phyloP scores from a whole-genome alignment of 2,113 vertebrate species.

The Ptilorrhoa leucosticta region DNA sequence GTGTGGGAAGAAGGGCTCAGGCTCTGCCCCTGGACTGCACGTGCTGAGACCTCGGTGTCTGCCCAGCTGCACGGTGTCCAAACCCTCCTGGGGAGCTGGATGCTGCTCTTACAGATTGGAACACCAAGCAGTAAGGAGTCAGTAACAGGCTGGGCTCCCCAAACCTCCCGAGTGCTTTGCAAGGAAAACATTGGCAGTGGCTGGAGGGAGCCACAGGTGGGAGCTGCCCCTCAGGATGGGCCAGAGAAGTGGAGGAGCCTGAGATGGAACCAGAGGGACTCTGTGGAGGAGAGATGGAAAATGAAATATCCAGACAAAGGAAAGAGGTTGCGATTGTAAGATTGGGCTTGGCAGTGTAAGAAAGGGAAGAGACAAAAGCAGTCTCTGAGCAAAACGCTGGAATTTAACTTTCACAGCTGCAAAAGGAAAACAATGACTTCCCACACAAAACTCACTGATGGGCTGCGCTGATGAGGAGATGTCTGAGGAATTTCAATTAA shows the following conservation, averaged over 20 bases:
- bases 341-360: neutral
- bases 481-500: slow-evolving; percentile 59
- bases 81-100: neutral
- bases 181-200: fast-evolving
- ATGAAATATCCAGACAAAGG: neutral
- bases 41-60: fast-evolving
- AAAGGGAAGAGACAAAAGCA: slow-evolving; percentile 9
- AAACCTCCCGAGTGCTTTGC: neutral
- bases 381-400: neutral
- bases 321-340: neutral
- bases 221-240: neutral
- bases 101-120: neutral
- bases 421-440: slow-evolving; percentile 29
- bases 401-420: slow-evolving; percentile 49
- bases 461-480: slow-evolving; percentile 14
- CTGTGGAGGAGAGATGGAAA: neutral
- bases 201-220: neutral
- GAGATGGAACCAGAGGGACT: neutral
- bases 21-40: neutral
- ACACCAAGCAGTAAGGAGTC: neutral
- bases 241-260: neutral
- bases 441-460: slow-evolving; percentile 31
- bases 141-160: neutral
- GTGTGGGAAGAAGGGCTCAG: neutral
- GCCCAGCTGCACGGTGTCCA: neutral